These are phyloP conservation scores for Sarcophaga subvicina DNA, from an alignment of 2,888 invertebrate species.

Conservation along the genomic window DNA sequence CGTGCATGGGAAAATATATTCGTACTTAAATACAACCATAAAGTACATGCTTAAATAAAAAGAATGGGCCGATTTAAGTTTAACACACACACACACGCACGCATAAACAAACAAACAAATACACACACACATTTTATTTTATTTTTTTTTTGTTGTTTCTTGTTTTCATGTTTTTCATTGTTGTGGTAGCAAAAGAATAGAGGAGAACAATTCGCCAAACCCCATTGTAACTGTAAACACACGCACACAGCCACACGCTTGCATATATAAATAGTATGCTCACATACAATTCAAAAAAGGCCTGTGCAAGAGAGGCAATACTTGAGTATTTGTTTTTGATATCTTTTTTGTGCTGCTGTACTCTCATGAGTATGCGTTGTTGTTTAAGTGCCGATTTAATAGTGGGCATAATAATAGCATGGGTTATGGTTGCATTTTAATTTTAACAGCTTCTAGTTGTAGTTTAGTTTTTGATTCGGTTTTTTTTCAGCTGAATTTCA, in stretches of 20 bases:
- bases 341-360: neutral
- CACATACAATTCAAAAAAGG: neutral
- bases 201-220: neutral
- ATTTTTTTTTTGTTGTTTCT: neutral
- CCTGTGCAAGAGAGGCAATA: neutral
- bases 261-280: no score
- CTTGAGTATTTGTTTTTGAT: neutral
- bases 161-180: neutral
- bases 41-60: conserved; percentile 27
- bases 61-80: conserved; percentile 37
- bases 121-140: neutral
- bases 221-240: neutral
- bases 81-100: neutral
- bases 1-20: no score
- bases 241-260: neutral
- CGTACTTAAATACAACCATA: conserved; percentile 13
- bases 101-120: neutral
- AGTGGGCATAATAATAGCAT: neutral
- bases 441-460: no score
- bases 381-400: neutral
- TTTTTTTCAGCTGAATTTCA: no score
- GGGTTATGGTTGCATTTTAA: no score
- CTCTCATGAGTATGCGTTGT: neutral
- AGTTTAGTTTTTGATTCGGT: no score
- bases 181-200: neutral